Evolutionary conservation across 2,888 invertebrate species (phyloP).

Genomic region (Dorcus hopei): DNA sequence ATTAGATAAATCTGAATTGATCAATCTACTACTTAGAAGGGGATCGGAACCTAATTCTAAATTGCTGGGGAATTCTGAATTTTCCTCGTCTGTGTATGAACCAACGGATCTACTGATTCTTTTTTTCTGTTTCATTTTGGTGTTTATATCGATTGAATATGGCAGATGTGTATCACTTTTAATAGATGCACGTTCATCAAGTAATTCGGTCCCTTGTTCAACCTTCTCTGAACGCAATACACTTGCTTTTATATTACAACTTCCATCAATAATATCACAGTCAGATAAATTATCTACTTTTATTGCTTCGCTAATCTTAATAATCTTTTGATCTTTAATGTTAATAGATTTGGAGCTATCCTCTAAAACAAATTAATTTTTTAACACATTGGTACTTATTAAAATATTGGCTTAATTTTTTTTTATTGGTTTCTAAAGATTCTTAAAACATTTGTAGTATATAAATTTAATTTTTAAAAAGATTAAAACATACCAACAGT

Average conservation of each 20-base stretch:
- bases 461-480: neutral
- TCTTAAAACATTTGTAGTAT: neutral
- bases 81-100: conserved; percentile 35
- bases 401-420: too few relatives aligned
- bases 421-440: too few relatives aligned
- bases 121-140: conserved; percentile 21
- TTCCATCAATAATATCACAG: conserved; percentile 15
- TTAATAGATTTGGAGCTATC: neutral
- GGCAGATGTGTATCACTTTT: neutral
- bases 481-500: conserved; percentile 15
- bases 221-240: conserved; percentile 21
- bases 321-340: neutral
- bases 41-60: conserved; percentile 39
- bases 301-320: conserved; percentile 4
- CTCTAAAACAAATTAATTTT: too few relatives aligned
- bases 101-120: conserved; percentile 39
- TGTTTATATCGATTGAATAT: neutral
- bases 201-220: conserved; percentile 44
- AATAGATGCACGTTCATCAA: neutral
- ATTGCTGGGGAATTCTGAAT: conserved; percentile 21
- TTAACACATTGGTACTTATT: neutral
- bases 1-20: conserved; percentile 8
- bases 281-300: neutral
- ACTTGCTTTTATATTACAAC: conserved; percentile 1
- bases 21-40: conserved; percentile 21